Base-by-base conservation (phyloP, 2,113 vertebrate genomes). In the Rhea americana region DNA sequence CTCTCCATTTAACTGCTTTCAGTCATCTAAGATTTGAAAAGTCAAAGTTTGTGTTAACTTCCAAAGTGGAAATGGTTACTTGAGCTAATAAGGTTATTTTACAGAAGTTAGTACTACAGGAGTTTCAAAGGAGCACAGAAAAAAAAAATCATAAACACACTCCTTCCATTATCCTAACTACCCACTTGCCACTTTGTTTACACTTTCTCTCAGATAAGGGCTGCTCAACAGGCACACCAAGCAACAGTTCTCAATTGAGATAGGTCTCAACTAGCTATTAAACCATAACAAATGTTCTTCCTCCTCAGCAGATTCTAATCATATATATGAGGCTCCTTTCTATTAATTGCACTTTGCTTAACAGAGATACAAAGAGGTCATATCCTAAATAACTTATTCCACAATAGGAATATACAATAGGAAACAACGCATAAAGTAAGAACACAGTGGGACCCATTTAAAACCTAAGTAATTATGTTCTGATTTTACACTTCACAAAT, bases 171-270 rank as follows among this genome's bases (percentile, higher is more conserved):
- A 91, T 32, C 83, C 50, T 19, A 28, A 83, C 48, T 47, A 76
- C 10, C 71, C 45, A 63, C 85, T 94, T 56, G 32, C 53, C 82
- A 84, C 70, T 93, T 66, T 89, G 62, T 95, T 94, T 93, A 91
- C 66, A 82, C 83, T 91, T 88, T 96, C 65, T 50, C 55, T 87
- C 77, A 68, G 94, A 91, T 94, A 93, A 93, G 82, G 47, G 67
- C 77, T 59, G 85, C 50, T 94, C 58, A 89, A 86, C 26, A 73
- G 26, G 65, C 66, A 56, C 17, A 41, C 66, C 67, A 90, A 74
- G 53, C 68, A 94, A 84, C 39, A 93, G 76, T 41, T 81, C 75
- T 86, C 75, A 90, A 86, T 37, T 0, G 0, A 93, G 85, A 91
- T 13, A 90, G 66, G 56, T 75, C 77, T 59, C 65, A 79, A 93